Evolutionary conservation across 1,140 invertebrate species (phyloP), one percentile per base, ranked within the genome.

Genomic region (Neoseiulus cucumeris): DNA sequence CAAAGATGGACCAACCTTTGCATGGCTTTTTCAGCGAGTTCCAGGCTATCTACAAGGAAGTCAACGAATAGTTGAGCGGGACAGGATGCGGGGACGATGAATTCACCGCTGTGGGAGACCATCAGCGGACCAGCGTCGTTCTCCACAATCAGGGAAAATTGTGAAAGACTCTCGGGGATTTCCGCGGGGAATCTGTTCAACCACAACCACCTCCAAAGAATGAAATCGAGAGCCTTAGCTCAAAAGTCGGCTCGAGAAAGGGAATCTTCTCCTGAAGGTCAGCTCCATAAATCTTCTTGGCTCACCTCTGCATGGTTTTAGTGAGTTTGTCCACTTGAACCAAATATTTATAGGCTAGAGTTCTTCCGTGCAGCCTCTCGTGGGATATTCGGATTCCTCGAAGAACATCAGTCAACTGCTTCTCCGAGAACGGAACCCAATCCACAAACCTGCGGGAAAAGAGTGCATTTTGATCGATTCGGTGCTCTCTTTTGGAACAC

Each of bases 91-190:
- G 90, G 90, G 0, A 88, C 87, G 47, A 92, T 90, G 70, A 93
- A 88, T 76, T 92, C 88, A 22, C 90, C 90, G 42, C 87, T 91
- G 0, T 88, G 88, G 7, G 87, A 89, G n/a, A 93, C 80, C 87
- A 91, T 91, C 44, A 94, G 72, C 0, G 89, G 89, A 1, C 89
- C 89, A 18, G 89, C 85, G 76, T 90, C 89, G 20, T 33, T 25
- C 33, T 59, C 51, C 4, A 59, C 51, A 4, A 59, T 33, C 25
- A 59, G 51, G 22, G 51, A 29, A 9, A 59, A 59, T 1, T 12
- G 12, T 25, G 51, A 17, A 6, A 59, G 51, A 25, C 22, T 20
- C 4, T n/a, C 51, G 6, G 51, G 51, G 6, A 59, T 25, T 6
- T 12, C 14, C 4, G 51, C 14, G 1, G 51, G 51, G 22, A 20